phyloP scores from a whole-genome alignment of 37 sponge, comb jelly and placozoan genomes.

The Corticium candelabrum region DNA sequence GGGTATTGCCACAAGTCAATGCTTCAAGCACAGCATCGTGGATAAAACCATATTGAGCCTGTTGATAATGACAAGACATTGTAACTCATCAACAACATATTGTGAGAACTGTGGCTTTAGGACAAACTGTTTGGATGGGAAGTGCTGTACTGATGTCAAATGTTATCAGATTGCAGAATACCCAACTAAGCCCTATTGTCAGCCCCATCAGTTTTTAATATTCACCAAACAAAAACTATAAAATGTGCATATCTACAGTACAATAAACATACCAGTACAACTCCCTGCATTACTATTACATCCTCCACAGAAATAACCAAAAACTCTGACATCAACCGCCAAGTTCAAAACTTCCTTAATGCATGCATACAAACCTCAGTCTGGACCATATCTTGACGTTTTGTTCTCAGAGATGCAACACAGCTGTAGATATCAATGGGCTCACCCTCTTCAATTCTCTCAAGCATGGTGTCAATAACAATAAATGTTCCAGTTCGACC shows the following conservation, averaged over 20 bases:
- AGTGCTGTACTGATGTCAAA: background rate
- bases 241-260: background rate
- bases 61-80: background rate
- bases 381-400: slow-evolving; percentile 52
- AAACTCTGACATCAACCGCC: background rate
- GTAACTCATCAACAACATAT: background rate
- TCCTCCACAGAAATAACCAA: background rate
- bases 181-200: too few species aligned
- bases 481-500: slow-evolving; percentile 68
- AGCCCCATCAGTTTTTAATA: too few species aligned
- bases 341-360: background rate
- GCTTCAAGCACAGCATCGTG: slow-evolving; percentile 56
- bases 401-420: slow-evolving; percentile 27
- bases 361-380: slow-evolving; percentile 30
- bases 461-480: slow-evolving; percentile 46
- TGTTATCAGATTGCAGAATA: too few species aligned
- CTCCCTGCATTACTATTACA: too few species aligned
- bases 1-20: slow-evolving; percentile 52
- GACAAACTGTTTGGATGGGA: too few species aligned
- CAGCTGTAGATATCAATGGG: slow-evolving; percentile 37
- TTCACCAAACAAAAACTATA: too few species aligned
- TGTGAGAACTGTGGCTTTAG: too few species aligned
- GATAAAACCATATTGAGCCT: slow-evolving; percentile 56
- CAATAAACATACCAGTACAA: background rate
- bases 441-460: slow-evolving; percentile 26